Conservation (phyloP, 2,888 invertebrate genomes). For the Patella pellucida region DNA sequence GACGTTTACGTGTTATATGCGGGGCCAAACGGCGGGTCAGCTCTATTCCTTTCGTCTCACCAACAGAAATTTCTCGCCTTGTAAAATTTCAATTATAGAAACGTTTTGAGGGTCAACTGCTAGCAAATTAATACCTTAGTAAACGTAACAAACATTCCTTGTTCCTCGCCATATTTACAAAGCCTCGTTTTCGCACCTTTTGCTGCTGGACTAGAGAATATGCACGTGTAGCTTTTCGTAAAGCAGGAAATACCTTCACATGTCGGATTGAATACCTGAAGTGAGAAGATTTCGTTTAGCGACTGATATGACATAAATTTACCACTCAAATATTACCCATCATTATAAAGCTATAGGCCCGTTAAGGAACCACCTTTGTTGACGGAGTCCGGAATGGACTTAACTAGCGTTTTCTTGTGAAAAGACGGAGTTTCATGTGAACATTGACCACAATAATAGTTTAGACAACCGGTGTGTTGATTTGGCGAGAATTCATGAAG, state of each 20-base stretch:
- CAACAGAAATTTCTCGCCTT: slow-evolving; percentile 10
- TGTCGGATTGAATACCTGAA: not conserved
- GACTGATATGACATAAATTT: not conserved
- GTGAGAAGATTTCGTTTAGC: slow-evolving; percentile 2
- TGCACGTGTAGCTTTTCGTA: not conserved
- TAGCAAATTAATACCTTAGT: slow-evolving; percentile 1
- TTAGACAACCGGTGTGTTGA: no score
- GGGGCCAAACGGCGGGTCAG: slow-evolving; percentile 9
- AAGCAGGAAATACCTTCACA: slow-evolving; percentile 5
- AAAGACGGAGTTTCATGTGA: not conserved
- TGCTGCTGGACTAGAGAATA: not conserved
- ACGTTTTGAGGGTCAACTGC: slow-evolving; percentile 9
- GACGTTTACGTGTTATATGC: not conserved
- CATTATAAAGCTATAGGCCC: not conserved
- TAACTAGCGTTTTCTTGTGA: not conserved
- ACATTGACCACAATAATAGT: not conserved
- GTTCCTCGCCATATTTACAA: not conserved
- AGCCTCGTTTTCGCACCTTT: slow-evolving; percentile 6
- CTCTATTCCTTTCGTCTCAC: slow-evolving; percentile 7
- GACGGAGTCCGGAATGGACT: slow-evolving; percentile 1
- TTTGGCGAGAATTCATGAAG: no score
- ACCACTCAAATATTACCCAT: slow-evolving; percentile 3
- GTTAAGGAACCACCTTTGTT: not conserved
- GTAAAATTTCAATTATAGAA: slow-evolving; percentile 12
- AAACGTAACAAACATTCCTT: slow-evolving; percentile 10